Percentiles rank a stretch among this genome's conserved stretches.
Conservation (phyloP, 2,888 invertebrate genomes). For the Nudaria mundana region DNA sequence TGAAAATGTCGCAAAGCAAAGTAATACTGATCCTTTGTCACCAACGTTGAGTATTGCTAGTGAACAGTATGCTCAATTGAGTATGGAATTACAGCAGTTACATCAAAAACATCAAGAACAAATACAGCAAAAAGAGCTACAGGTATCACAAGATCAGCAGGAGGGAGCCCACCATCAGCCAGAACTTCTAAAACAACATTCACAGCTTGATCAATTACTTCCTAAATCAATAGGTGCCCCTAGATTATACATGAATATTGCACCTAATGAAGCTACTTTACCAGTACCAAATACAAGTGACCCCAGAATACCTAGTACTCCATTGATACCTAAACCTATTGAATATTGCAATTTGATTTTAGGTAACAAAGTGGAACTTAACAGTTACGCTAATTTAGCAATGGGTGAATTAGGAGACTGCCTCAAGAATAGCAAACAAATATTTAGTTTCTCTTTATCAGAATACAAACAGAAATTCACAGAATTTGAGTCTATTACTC, state of each 20-base stretch:
- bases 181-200: conserved; percentile 1
- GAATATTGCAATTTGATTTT: conserved; percentile 65
- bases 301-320: conserved; percentile 54
- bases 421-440: conserved; percentile 49
- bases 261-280: conserved; percentile 47
- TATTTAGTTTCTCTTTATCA: conserved; percentile 37
- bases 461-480: conserved; percentile 63
- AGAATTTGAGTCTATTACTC: conserved; percentile 68
- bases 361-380: conserved; percentile 54
- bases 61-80: conserved; percentile 73
- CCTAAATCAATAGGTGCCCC: conserved; percentile 38
- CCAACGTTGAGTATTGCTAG: conserved; percentile 69
- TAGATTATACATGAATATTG: conserved; percentile 71
- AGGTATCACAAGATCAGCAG: conserved; percentile 4
- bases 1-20: conserved; percentile 38
- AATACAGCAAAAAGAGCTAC: conserved; percentile 43
- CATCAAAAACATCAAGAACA: conserved; percentile 9
- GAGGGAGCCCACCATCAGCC: conserved; percentile 1
- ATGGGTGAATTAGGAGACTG: conserved; percentile 59
- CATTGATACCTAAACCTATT: conserved; percentile 62
- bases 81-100: conserved; percentile 55
- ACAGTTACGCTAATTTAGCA: conserved; percentile 68
- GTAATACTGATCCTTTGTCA: conserved; percentile 47
- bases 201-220: conserved; percentile 3
- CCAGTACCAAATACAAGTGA: conserved; percentile 49